Evolutionary conservation across 2,888 invertebrate species (phyloP).

Genomic region (Tipula vernalis): DNA sequence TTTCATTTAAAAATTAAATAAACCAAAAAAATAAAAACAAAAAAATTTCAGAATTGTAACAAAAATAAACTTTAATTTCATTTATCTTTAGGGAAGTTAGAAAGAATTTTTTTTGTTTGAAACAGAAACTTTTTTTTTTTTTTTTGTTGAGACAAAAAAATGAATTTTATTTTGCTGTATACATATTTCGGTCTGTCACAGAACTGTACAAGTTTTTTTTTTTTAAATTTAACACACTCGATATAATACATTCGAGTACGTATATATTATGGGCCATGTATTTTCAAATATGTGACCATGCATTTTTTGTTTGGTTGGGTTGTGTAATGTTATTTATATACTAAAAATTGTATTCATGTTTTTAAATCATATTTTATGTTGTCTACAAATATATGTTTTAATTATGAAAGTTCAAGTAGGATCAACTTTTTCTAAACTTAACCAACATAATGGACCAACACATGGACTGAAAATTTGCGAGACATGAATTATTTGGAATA

Average conservation of each 20-base stretch:
- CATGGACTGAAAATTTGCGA: too few species aligned
- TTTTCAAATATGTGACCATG: too few species aligned
- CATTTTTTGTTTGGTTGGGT: neutral
- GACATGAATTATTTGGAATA: too few species aligned
- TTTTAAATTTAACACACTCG: neutral
- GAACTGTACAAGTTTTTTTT: neutral
- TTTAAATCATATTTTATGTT: neutral
- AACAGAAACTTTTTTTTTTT: neutral
- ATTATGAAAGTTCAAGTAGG: neutral
- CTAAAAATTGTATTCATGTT: neutral
- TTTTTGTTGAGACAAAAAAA: neutral
- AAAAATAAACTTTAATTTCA: conserved; percentile 4
- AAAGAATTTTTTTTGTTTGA: neutral
- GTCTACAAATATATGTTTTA: neutral
- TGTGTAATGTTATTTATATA: neutral
- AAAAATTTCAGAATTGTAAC: neutral
- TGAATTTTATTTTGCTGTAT: neutral
- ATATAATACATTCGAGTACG: neutral
- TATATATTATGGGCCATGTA: neutral
- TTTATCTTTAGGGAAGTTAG: neutral
- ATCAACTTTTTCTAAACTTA: neutral
- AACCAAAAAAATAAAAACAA: neutral
- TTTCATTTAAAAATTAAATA: neutral
- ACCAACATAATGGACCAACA: too few species aligned
- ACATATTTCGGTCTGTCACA: neutral